Base-by-base conservation (phyloP, 2,797 vertebrate genomes). In the Benthosema pterotum region DNA sequence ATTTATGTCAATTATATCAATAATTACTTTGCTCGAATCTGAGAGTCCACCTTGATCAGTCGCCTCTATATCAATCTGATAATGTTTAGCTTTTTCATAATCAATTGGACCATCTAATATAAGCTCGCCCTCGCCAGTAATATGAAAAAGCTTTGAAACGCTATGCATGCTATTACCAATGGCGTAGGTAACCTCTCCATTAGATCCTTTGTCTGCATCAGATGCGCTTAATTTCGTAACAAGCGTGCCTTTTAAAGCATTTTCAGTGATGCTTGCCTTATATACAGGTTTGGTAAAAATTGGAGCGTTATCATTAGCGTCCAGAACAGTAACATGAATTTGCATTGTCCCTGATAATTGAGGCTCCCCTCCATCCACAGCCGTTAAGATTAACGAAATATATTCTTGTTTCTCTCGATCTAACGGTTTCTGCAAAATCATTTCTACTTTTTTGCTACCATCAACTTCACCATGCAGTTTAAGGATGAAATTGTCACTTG, bases 41-140 rank as follows among this genome's bases (percentile, higher is more conserved):
- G 49, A 52, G 12, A 57, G 59, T 14, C 84, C 87, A 2, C 84
- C 84, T 42, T 80, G 71, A 2, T 88, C 83, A 0, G 65, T 87
- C 2, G 86, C 84, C 74, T 83, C 74, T 69, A 89, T 42, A 57
- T 87, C 79, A 57, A 89, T 72, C 46, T 89, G 81, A 0, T 87
- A 82, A 4, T 83, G 74, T 60, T 80, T 84, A 43, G 43, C n/a
- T 0, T 63, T 62, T 77, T 89, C 67, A 74, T 57, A 72, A 28
- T 72, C 70, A 22, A 63, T 22, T 13, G 45, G 13, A 28, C 57
- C 57, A 50, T 51, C 52, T 19, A 45, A 47, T 43, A 46, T 46
- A 46, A 46, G 12, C 12, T 46, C 43, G 5, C 43, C 43, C 3
- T 46, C 43, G 13, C n/a, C 43, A 46, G 43, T 46, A 43, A 78